Base-by-base conservation (phyloP, 2,797 vertebrate genomes). In the Rhabdophis nuchalis region DNA sequence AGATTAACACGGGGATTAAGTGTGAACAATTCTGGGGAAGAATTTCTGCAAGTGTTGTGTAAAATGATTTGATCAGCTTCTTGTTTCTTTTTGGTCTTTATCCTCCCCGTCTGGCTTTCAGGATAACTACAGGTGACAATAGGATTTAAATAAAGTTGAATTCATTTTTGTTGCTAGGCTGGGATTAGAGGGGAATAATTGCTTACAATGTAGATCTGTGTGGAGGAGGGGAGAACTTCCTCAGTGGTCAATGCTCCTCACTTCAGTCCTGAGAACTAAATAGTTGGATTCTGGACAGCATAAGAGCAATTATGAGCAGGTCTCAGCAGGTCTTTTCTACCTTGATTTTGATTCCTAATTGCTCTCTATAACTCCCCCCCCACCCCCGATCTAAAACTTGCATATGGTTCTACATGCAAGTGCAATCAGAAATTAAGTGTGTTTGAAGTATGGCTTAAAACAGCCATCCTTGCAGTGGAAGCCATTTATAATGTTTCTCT, bases 1-100 rank as follows among this genome's bases (percentile, higher is more conserved):
- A 68, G 91, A 92, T 60, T 90, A 93, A 50, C 52, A 72, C 50
- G 25, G 86, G 54, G 92, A 92, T 86, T 89, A 90, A 85, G 68
- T 53, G 58, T 18, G 41, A 82, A 25, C 23, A 86, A 29, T 57
- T 92, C 60, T 52, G 1, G 61, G 29, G 72, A 58, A 46, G 68
- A 36, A 32, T 29, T 82, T 56, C 61, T 1, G 11, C 50, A 52
- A 36, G 61, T 68, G 32, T 27, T 23, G 36, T 32, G 6, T 52
- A 90, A 68, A 4, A 29, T 32, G n/a, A 25, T 36, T 58, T 41
- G 72, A 52, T 46, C 53, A 50, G 53, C 53, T 90, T 58, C 50
- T 92, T 57, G 16, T 4, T 60, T 91, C 56, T 54, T 92, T 72
- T 29, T 20, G 54, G 46, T 61, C 25, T 53, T 57, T 46, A 20